Base-by-base conservation (phyloP, 2,797 vertebrate species). In the Microcaecilia unicolor region DNA sequence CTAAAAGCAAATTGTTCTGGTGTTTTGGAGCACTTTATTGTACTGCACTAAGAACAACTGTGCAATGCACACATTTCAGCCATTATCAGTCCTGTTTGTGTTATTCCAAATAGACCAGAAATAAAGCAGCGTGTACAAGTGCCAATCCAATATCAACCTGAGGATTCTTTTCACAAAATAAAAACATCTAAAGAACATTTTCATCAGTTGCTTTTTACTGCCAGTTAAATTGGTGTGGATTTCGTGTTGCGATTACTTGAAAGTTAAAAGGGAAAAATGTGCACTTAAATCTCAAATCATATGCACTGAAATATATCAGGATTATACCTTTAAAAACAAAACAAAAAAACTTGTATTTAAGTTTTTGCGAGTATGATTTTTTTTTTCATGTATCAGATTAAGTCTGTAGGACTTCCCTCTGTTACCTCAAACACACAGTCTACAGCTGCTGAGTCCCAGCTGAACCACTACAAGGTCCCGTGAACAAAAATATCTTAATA, bases 21-120 rank as follows among this genome's bases (percentile, higher is more conserved):
- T n/a, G n/a, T 67, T 64, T 60, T 45, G 52, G 66, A 50, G 46
- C 17, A 45, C 47, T 61, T 76, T 65, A 44, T 75, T 68, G 32
- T 69, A 68, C 64, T 74, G 73, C 76, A 75, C 76, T 74, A 67
- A 73, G 72, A 78, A 79, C 69, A 79, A 70, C 41, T 40, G 57
- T 64, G 49, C 35, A 60, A 60, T 62, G n/a, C n/a, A n/a, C 53
- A 66, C 43, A 44, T 48, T 44, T 43, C 48, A 42, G 50, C 60
- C 46, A 41, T 33, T 33, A 41, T 57, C 36, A 30, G 31, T 57
- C 67, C 40, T 52, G 28, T 45, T 52, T 67, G 47, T 34, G 41
- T 32, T 38, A 60, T 25, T 32, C 25, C 38, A 55, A 60, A 63
- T 34, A 48, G 58, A 66, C 28, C 57, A 59, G 46, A 50, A 56